phyloP scores from a whole-genome alignment of 35 echinoderm and acorn worm species.

The Stichopus chloronotus region DNA sequence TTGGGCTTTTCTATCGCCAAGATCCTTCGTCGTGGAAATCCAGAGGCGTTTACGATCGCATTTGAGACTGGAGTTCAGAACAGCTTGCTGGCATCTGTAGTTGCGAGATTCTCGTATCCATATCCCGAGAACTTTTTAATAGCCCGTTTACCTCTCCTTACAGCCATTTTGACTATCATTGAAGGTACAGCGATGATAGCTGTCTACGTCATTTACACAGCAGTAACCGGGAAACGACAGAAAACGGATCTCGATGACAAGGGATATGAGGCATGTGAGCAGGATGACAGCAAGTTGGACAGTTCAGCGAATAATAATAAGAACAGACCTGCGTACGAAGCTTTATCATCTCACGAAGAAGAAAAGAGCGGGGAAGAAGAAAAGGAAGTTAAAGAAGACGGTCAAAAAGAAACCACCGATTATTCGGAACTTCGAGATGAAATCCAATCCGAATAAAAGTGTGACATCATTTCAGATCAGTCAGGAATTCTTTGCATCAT shows the following conservation, averaged over 20 bases:
- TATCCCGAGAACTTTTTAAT: constrained; percentile 64
- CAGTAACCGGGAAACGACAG: constrained; percentile 9
- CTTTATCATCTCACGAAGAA: not conserved
- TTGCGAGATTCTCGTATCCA: constrained; percentile 56
- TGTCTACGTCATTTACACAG: constrained; percentile 31
- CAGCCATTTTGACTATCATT: constrained; percentile 60
- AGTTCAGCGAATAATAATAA: not conserved
- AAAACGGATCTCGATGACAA: not conserved
- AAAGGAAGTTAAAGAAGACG: not conserved
- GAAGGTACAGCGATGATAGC: constrained; percentile 47
- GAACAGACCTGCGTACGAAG: constrained; percentile 12
- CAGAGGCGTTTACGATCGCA: constrained; percentile 61
- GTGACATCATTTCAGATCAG: too few species aligned
- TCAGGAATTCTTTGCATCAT: too few species aligned
- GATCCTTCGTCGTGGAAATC: constrained; percentile 23
- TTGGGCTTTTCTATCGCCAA: constrained; percentile 45
- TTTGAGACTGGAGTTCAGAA: constrained; percentile 75
- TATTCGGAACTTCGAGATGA: constrained; percentile 25
- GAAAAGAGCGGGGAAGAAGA: not conserved
- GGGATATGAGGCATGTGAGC: constrained; percentile 24
- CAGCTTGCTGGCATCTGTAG: constrained; percentile 50
- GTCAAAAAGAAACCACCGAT: not conserved
- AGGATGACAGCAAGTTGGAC: not conserved
- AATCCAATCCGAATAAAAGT: too few species aligned
- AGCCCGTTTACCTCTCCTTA: constrained; percentile 50